These are phyloP conservation scores for Pseudomyrmex concolor DNA, from an alignment of 1,140 invertebrate genomes.

Conservation along the genomic window DNA sequence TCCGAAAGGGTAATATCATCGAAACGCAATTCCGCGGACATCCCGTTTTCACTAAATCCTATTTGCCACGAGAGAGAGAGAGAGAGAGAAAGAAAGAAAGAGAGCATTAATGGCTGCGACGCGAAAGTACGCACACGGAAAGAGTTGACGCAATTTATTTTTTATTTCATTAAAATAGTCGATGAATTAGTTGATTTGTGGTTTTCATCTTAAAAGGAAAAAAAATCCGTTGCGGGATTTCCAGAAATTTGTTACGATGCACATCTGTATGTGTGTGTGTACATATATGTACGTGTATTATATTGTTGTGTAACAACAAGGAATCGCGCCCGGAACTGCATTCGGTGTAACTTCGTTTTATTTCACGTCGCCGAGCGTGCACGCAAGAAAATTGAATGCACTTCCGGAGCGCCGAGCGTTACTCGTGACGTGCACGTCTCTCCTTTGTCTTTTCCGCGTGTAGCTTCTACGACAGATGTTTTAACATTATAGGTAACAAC, in stretches of 20 bases:
- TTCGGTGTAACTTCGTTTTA: conserved; percentile 34
- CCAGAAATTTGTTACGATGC: neutral
- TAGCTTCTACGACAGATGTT: conserved; percentile 30
- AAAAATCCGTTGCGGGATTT: too few relatives aligned
- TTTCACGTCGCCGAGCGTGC: neutral
- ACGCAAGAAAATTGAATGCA: conserved; percentile 49
- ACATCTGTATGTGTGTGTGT: neutral
- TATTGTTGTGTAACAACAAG: neutral
- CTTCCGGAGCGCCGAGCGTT: conserved; percentile 26
- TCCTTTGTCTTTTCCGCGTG: conserved; percentile 37
- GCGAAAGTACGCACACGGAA: neutral
- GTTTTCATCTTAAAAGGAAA: neutral
- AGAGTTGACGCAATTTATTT: neutral
- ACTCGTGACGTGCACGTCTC: conserved; percentile 37
- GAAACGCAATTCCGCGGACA: conserved; percentile 27
- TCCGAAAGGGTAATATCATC: conserved; percentile 35
- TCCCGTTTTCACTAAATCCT: conserved; percentile 17
- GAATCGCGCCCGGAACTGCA: conserved; percentile 24
- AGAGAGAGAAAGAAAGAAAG: neutral
- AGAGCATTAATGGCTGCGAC: conserved; percentile 9
- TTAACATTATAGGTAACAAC: conserved; percentile 24
- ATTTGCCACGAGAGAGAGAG: conserved; percentile 12
- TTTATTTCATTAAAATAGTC: neutral
- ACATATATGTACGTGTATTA: neutral
- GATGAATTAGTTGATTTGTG: conserved; percentile 1